phyloP scores from a whole-genome alignment of 2,888 invertebrate genomes.

The Epinotia nisella region DNA sequence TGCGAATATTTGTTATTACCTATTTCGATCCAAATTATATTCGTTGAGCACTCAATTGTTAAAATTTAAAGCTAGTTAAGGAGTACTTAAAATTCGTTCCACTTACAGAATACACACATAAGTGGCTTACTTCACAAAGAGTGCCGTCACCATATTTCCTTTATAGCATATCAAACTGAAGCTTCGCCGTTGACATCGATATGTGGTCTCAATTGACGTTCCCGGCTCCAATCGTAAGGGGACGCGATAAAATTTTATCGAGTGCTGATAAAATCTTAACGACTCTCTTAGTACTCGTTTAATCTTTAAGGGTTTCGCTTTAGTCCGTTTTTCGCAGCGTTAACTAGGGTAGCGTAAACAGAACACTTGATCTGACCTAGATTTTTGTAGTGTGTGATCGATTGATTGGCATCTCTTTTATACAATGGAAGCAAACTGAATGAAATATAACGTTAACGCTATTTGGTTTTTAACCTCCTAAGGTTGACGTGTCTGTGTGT shows the following conservation, averaged over 20 bases:
- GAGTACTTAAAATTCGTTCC: not conserved
- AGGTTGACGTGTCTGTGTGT: no score
- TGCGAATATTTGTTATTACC: not conserved
- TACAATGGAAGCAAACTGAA: not conserved
- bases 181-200: constrained; percentile 3
- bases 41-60: no score
- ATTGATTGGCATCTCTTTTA: constrained; percentile 1
- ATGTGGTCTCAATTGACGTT: not conserved
- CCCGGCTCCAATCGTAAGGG: constrained; percentile 19
- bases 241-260: constrained; percentile 37
- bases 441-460: no score
- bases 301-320: constrained; percentile 12
- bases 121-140: not conserved
- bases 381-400: constrained; percentile 17
- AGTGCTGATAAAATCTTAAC: constrained; percentile 33
- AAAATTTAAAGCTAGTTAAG: no score
- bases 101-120: not conserved
- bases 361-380: constrained; percentile 23
- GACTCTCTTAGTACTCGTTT: constrained; percentile 23
- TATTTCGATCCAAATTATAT: no score
- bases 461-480: no score
- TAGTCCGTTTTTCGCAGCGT: not conserved
- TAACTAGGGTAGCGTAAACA: constrained; percentile 22
- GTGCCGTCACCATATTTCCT: not conserved
- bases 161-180: constrained; percentile 3